Evolutionary conservation across 1,140 invertebrate genomes (phyloP).

Genomic region (Globodera rostochiensis): DNA sequence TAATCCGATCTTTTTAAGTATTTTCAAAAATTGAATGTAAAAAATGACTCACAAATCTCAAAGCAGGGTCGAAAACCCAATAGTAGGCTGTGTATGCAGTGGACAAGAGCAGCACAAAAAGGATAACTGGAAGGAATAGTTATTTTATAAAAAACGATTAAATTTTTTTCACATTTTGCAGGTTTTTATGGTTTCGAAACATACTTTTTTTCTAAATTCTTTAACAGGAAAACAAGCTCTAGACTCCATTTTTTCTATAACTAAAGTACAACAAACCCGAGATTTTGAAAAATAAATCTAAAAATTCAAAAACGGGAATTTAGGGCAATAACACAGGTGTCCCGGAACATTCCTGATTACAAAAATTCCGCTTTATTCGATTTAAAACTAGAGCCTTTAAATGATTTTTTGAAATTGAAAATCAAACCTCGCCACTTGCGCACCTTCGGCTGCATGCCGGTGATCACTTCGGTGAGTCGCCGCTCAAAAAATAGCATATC

Average conservation of each 20-base stretch:
- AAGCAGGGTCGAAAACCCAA: constrained; percentile 40
- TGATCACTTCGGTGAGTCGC: constrained; percentile 40
- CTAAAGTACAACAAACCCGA: too few relatives aligned
- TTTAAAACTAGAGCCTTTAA: neutral
- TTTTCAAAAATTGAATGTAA: neutral
- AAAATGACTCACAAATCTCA: constrained; percentile 32
- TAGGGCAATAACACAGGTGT: too few relatives aligned
- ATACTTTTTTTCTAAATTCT: too few relatives aligned
- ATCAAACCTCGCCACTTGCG: constrained; percentile 39
- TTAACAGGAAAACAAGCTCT: too few relatives aligned
- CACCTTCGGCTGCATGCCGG: constrained; percentile 37
- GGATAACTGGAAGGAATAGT: constrained; percentile 24
- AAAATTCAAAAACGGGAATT: too few relatives aligned
- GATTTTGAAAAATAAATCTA: neutral
- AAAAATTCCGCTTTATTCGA: too few relatives aligned
- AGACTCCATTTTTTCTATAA: too few relatives aligned
- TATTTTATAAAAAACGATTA: constrained; percentile 15
- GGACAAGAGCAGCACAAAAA: constrained; percentile 26
- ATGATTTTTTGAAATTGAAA: neutral
- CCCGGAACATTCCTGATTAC: too few relatives aligned
- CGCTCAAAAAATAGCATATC: constrained; percentile 46
- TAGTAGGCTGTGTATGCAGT: constrained; percentile 41
- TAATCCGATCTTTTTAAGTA: neutral
- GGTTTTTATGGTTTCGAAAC: too few relatives aligned
- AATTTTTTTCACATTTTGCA: neutral